Evolutionary conservation across 1,140 invertebrate genomes (phyloP), one percentile per base, ranked within the genome.

Genomic region (Matsumurasca onukii): DNA sequence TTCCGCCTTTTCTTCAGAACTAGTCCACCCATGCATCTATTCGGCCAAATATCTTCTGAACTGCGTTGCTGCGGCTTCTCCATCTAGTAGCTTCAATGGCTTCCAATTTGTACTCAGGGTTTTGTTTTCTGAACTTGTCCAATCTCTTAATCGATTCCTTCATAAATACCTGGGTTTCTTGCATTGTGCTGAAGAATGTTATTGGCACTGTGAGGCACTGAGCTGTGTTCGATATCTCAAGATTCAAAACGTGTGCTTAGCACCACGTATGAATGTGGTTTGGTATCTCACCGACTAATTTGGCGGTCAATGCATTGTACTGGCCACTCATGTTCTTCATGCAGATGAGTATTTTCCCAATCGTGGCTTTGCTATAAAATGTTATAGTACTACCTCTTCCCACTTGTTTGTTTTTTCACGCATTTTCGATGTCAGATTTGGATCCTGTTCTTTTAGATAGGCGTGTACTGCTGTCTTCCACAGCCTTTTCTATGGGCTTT

Each of bases 111-210:
- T 29, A 61, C 20, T 15, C 27, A 13, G 27, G 27, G 20, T 25
- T 22, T 61, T 61, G 57, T 20, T 61, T 27, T 20, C 3, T 25
- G 22, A 25, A 61, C 5, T 25, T 61, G 57, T 61, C 57, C 15
- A 25, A 9, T 61, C 13, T 25, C 29, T 61, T 15, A 22, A 25
- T 9, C 9, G 51, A 55, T 55, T 55, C 51, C 24, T 29, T 61
- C 15, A 61, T 3, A 61, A 61, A 61, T 3, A 29, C 57, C 13
- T 27, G 57, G 57, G 57, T 61, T 15, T 61, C 20, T 20, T 61
- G 57, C 29, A 61, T 25, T 12, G 30, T 25, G 22, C 57, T 29
- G 27, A 61, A 61, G 2, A 61, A 61, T 15, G 57, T 27, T 12
- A 61, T 61, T 5, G 57, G 30, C 9, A 15, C 29, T 25, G 24